Base-by-base conservation (phyloP, 2,113 vertebrate genomes). In the Cyanistes caeruleus region DNA sequence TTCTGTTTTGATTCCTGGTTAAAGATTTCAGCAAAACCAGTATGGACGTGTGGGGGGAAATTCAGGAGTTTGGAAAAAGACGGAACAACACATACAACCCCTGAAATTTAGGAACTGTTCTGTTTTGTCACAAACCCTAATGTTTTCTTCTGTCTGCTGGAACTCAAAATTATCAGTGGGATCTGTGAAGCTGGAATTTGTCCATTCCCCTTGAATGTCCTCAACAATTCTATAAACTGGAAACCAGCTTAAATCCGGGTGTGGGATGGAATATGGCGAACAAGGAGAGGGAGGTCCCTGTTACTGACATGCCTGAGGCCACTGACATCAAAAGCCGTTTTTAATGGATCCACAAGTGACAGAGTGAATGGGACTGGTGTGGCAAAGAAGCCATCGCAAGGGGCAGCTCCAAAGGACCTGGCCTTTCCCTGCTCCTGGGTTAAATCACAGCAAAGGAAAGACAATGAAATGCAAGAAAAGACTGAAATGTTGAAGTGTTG, bases 371-470 rank as follows among this genome's bases (percentile, higher is more conserved):
- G 90, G 79, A 55, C 46, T 30, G 86, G 74, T 55, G 72, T 69
- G 89, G 76, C 89, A 93, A 69, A 90, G 68, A 30, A 96, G 60
- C 43, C 64, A 59, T 44, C 3, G 1, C 58, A 90, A 90, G 46
- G 72, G 64, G 72, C 63, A 33, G 68, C 5, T 85, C 46, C 18
- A 92, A 94, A 94, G 56, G 43, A 70, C 30, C n/a, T 46, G 15
- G 56, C 16, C 81, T 46, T 44, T 84, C 56, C 74, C 65, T 84
- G 59, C 39, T 70, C 83, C 83, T 95, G 94, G 94, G 92, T 96
- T 96, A 95, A 95, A 93, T 24, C 88, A 27, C 83, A 81, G 79
- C 86, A 90, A 84, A 93, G 53, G 87, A 44, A 44, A 83, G 79
- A 92, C 60, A 94, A 95, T 80, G 70, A 62, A 88, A 86, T 55